phyloP scores from a whole-genome alignment of 2,113 vertebrate genomes.

The Plestiodon gilberti region DNA sequence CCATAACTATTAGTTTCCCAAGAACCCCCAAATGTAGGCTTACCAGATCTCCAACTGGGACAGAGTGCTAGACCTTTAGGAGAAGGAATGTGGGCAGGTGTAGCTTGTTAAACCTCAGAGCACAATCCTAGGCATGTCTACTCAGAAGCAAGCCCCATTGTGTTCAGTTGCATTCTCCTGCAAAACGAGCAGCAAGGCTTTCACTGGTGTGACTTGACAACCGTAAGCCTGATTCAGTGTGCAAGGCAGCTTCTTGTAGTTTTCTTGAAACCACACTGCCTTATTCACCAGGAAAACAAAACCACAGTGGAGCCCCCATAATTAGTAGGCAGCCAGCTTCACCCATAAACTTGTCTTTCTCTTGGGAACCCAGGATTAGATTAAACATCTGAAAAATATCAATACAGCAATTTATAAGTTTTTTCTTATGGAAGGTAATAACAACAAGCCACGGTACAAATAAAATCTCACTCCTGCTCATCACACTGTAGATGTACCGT shows the following conservation, averaged over 20 bases:
- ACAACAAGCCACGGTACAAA: not conserved
- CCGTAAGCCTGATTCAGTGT: not conserved
- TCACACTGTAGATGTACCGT: not conserved
- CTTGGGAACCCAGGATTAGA: not conserved
- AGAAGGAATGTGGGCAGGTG: no score
- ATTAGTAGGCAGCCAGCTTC: constrained; percentile 13
- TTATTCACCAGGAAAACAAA: not conserved
- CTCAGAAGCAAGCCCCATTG: no score
- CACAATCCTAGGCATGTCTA: no score
- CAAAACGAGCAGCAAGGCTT: not conserved
- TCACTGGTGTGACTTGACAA: not conserved
- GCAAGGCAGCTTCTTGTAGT: not conserved
- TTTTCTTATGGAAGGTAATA: not conserved
- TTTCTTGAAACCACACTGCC: not conserved
- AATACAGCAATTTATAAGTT: not conserved
- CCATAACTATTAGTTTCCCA: not conserved
- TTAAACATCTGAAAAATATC: not conserved
- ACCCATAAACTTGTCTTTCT: not conserved
- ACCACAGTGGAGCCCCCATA: not conserved
- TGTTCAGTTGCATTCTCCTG: not conserved
- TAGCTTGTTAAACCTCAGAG: no score
- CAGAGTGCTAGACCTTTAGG: no score
- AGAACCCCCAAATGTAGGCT: not conserved
- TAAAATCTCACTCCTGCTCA: not conserved
- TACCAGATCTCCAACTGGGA: not conserved